Evolutionary conservation across 2,888 invertebrate genomes (phyloP).

Genomic region (Philereme transversata): DNA sequence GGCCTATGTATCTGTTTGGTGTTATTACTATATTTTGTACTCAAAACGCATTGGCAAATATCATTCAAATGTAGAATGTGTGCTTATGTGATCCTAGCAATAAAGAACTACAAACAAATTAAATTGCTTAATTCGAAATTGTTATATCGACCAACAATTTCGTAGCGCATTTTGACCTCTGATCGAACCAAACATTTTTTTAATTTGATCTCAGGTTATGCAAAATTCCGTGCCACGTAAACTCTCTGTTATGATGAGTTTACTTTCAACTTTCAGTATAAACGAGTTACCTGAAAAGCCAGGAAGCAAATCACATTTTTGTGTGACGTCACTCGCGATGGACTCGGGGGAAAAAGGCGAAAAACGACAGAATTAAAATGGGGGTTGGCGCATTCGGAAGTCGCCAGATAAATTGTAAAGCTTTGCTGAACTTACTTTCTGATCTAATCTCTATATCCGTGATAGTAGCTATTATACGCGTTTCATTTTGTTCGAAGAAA

Average conservation of each 20-base stretch:
- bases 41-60: no score
- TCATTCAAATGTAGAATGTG: no score
- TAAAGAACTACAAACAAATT: no score
- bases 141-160: no score
- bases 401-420: slow-evolving; percentile 39
- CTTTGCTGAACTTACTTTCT: slow-evolving; percentile 16
- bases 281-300: background rate
- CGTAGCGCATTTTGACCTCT: no score
- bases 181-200: no score
- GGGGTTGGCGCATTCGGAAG: slow-evolving; percentile 49
- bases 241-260: background rate
- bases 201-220: no score
- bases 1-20: no score
- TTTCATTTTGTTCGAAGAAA: background rate
- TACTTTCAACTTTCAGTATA: background rate
- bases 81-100: no score
- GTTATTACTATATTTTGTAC: no score
- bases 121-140: no score
- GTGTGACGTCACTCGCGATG: slow-evolving; percentile 26
- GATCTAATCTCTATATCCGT: background rate
- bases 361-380: slow-evolving; percentile 55
- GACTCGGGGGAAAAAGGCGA: slow-evolving; percentile 38
- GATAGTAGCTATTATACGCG: no score
- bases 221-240: background rate
- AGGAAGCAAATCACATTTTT: slow-evolving; percentile 22